Base-by-base conservation (phyloP, 2,113 vertebrate species). In the Cheirogaleus medius region DNA sequence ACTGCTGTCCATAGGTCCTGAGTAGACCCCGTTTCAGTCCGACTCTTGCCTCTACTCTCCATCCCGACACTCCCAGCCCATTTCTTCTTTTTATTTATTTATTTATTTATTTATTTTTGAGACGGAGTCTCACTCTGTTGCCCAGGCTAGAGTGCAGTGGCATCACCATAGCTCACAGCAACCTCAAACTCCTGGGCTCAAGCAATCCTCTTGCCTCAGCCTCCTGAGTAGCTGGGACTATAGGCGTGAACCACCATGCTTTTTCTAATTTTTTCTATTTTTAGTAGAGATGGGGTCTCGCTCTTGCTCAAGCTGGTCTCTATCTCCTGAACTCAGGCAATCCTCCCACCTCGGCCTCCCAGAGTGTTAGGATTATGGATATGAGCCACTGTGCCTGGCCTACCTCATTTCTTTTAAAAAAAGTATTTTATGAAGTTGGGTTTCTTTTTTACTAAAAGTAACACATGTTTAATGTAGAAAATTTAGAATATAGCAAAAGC, bases 401-500 rank as follows among this genome's bases (percentile, higher is more conserved):
- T 11, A 63, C 4, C 60, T 25, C 60, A 63, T 63, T 63, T 12
- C 60, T 63, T 63, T 63, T 1, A 63, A 63, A 60, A 25, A 27
- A 60, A 27, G 9, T 60, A 11, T 60, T 27, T 29, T 63, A 63
- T 63, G 60, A 63, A 29, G 60, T 63, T 25, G 10, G 27, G 25
- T 63, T 27, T 63, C 27, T 12, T 63, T 63, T 63, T 63, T 63
- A 63, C 60, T 93, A 37, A 80, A 83, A 80, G 56, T 89, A 60
- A 90, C 74, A 44, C 60, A 71, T 87, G 20, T 47, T 87, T 44
- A 47, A 13, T 86, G 2, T 49, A 84, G 86, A 78, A 90, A 66
- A 87, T 29, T 77, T 54, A 54, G 47, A 78, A 88, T 5, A 54
- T 29, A 91, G 86, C 63, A 74, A 87, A 91, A n/a, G 34, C 29